Percentiles rank a stretch among this genome's conserved stretches.
Evolutionary conservation across 2,113 vertebrate genomes (phyloP).

Genomic region (Cacatua alba): DNA sequence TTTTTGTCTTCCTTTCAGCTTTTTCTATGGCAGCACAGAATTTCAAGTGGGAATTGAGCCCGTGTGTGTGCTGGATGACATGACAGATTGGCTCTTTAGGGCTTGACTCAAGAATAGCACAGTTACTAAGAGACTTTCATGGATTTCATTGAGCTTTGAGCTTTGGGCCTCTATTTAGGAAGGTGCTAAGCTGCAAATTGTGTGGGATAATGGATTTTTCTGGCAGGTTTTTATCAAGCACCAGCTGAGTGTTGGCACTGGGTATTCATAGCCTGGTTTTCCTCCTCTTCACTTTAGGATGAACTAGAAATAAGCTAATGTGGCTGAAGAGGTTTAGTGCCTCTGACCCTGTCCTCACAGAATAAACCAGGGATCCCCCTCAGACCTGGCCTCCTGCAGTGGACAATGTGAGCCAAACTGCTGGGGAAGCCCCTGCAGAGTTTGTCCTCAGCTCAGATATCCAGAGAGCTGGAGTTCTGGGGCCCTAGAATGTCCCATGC

Average conservation of each 20-base stretch:
- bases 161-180: background rate
- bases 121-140: background rate
- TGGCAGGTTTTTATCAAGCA: background rate
- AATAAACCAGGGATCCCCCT: background rate
- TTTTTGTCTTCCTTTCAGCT: background rate
- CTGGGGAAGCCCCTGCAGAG: background rate
- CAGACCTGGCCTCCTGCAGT: fast-evolving
- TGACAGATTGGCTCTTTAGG: background rate
- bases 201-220: background rate
- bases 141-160: background rate
- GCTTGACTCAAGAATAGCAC: background rate
- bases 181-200: background rate
- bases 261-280: background rate
- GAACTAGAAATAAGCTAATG: background rate
- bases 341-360: fast-evolving
- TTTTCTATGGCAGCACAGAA: background rate
- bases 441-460: background rate
- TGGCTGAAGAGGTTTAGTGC: background rate
- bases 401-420: fast-evolving
- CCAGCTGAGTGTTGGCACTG: background rate
- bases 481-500: fast-evolving
- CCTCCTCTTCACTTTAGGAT: background rate
- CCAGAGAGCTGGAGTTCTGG: background rate
- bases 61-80: background rate
- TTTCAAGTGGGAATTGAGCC: background rate